phyloP scores from a whole-genome alignment of 2,888 invertebrate genomes.

The Amblyteles armatorius region DNA sequence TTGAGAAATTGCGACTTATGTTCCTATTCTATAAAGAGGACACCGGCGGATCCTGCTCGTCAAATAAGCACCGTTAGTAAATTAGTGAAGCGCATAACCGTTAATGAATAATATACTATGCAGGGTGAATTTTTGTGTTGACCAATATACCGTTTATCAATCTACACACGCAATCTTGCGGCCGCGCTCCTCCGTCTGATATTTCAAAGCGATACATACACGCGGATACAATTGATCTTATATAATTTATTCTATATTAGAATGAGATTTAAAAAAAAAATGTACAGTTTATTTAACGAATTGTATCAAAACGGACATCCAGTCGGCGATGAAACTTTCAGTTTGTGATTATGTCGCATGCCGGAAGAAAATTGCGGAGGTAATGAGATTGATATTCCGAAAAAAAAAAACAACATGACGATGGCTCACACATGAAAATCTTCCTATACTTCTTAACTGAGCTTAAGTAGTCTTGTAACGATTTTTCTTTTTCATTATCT shows the following conservation, averaged over 20 bases:
- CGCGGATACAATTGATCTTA: slow-evolving; percentile 72
- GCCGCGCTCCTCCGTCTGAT: slow-evolving; percentile 73
- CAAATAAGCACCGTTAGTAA: slow-evolving; percentile 67
- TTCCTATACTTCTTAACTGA: slow-evolving; percentile 63
- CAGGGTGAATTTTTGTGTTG: slow-evolving; percentile 80
- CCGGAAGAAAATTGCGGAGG: slow-evolving; percentile 14
- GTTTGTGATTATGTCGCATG: slow-evolving; percentile 15
- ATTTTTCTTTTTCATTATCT: slow-evolving; percentile 44
- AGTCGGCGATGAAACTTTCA: slow-evolving; percentile 56
- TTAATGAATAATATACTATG: slow-evolving; percentile 74
- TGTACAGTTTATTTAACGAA: slow-evolving; percentile 72
- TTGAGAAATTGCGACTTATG: slow-evolving; percentile 78
- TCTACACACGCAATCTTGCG: slow-evolving; percentile 43
- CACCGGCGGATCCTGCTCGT: slow-evolving; percentile 67
- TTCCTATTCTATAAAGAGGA: slow-evolving; percentile 78
- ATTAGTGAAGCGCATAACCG: slow-evolving; percentile 70
- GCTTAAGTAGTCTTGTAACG: slow-evolving; percentile 58
- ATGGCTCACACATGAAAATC: slow-evolving; percentile 55
- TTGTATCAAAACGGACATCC: slow-evolving; percentile 64
- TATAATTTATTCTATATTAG: slow-evolving; percentile 80
- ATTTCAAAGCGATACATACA: slow-evolving; percentile 69
- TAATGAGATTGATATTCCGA: slow-evolving; percentile 40
- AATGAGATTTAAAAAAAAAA: slow-evolving; percentile 65
- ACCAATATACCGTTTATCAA: slow-evolving; percentile 68
- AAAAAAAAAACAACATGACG: slow-evolving; percentile 43